A percentile compares a stretch with the other conserved stretches of the same genome.
These are phyloP conservation scores for Manis javanica DNA, from an alignment of 2,797 vertebrate species.

Conservation along the genomic window DNA sequence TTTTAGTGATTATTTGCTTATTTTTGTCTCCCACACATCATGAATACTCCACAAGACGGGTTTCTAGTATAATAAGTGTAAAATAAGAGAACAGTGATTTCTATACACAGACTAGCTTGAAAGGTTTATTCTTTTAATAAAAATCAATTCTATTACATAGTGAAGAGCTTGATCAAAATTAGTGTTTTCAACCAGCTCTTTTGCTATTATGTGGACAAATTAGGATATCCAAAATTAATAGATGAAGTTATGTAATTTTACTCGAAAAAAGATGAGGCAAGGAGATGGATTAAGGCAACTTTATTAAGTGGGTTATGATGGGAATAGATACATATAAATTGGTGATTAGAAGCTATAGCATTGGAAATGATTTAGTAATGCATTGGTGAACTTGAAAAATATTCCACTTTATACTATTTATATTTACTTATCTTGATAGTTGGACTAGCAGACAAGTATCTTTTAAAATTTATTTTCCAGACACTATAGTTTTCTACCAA, in stretches of 20 bases:
- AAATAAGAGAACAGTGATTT: not conserved
- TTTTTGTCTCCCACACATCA: not conserved
- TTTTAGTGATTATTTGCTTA: not conserved
- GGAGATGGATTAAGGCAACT: not conserved
- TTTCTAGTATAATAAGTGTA: not conserved
- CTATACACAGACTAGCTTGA: not conserved
- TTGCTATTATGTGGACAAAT: not conserved
- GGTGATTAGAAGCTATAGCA: not conserved
- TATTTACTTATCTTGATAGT: not conserved
- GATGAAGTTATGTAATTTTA: slow-evolving; percentile 8
- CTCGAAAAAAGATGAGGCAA: slow-evolving; percentile 10
- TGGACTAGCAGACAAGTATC: not conserved
- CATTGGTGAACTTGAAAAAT: not conserved
- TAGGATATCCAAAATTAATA: not conserved
- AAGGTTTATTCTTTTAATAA: not conserved
- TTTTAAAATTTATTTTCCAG: not conserved
- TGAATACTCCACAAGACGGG: not conserved
- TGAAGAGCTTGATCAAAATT: not conserved
- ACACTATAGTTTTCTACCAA: not conserved
- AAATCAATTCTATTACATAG: not conserved
- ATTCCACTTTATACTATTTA: not conserved
- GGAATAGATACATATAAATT: not conserved
- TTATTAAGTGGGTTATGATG: not conserved
- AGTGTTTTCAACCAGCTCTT: not conserved
- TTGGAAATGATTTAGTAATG: not conserved